Evolutionary conservation across 2,888 invertebrate genomes (phyloP).

Genomic region (Brachycybe producta): DNA sequence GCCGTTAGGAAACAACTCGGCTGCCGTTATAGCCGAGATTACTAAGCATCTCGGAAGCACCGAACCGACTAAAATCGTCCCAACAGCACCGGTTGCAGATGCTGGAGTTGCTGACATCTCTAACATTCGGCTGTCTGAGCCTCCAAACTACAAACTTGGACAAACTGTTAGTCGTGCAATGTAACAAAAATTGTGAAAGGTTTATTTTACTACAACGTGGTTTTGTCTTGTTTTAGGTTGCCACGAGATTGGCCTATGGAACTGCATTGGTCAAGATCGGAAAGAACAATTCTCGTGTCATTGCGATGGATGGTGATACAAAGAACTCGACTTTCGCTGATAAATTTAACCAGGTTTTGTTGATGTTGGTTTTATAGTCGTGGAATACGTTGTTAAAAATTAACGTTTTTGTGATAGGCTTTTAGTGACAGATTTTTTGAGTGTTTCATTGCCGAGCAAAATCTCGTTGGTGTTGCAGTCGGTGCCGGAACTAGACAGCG

Average conservation of each 20-base stretch:
- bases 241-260: conserved; percentile 89
- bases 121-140: conserved; percentile 56
- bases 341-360: conserved; percentile 58
- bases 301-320: conserved; percentile 93
- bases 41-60: conserved; percentile 53
- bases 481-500: conserved; percentile 87
- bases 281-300: conserved; percentile 53
- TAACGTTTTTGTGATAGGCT: conserved; percentile 25
- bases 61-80: conserved; percentile 47
- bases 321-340: conserved; percentile 98
- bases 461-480: conserved; percentile 87
- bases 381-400: background rate
- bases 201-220: too few species aligned
- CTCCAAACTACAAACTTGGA: conserved; percentile 62
- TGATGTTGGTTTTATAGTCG: too few species aligned
- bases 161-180: conserved; percentile 31
- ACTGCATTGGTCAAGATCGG: conserved; percentile 81
- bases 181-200: background rate
- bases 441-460: conserved; percentile 99
- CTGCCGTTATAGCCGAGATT: conserved; percentile 41
- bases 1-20: conserved; percentile 70
- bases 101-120: conserved; percentile 60
- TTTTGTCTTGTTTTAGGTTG: conserved; percentile 41
- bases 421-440: conserved; percentile 69
- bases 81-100: conserved; percentile 51